Evolutionary conservation across 2,888 invertebrate genomes (phyloP).

Genomic region (Sabatieria punctata): DNA sequence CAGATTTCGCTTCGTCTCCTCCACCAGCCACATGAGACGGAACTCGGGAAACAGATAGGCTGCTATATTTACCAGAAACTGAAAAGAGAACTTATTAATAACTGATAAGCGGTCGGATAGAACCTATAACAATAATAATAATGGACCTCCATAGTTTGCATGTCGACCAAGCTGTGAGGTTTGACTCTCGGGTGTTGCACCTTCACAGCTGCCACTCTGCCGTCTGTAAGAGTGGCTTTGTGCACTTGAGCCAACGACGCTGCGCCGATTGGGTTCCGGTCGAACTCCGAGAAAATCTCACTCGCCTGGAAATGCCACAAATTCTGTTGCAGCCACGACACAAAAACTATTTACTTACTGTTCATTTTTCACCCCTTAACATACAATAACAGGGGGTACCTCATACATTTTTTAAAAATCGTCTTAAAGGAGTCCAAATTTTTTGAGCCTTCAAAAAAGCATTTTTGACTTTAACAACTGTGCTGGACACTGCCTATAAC

Average conservation of each 20-base stretch:
- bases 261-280: conserved; percentile 68
- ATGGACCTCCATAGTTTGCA: conserved; percentile 72
- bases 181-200: conserved; percentile 83
- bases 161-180: conserved; percentile 71
- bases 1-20: conserved; percentile 83
- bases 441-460: too few relatives aligned
- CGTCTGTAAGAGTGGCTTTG: conserved; percentile 38
- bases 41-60: conserved; percentile 83
- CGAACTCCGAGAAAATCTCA: conserved; percentile 65
- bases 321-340: too few relatives aligned
- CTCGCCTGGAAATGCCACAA: conserved; percentile 43
- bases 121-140: too few relatives aligned
- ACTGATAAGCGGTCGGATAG: too few relatives aligned
- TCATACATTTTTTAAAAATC: too few relatives aligned
- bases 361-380: too few relatives aligned
- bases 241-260: conserved; percentile 70
- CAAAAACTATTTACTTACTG: not conserved
- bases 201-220: conserved; percentile 70
- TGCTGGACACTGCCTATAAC: too few relatives aligned
- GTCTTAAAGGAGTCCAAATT: too few relatives aligned
- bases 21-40: conserved; percentile 84
- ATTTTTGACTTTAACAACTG: too few relatives aligned
- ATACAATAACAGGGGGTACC: too few relatives aligned
- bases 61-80: conserved; percentile 57
- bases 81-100: conserved; percentile 14